Conservation (phyloP, 37 sponge, comb jelly and placozoan genomes). For the Crambe crambe region DNA sequence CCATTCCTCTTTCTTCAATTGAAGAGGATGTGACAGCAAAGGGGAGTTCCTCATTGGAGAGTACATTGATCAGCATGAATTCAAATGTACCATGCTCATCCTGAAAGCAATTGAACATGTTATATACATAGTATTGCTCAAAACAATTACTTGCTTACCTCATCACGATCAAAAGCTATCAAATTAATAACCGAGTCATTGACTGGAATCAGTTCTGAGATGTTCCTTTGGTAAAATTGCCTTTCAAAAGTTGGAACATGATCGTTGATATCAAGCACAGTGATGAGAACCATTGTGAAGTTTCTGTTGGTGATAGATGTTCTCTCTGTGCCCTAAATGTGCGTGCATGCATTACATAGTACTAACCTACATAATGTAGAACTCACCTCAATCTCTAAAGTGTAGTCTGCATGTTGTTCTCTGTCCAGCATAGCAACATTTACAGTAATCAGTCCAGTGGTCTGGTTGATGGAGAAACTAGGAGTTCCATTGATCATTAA, state of each 20-base stretch:
- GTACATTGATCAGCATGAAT: constrained; percentile 29
- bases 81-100: constrained; percentile 37
- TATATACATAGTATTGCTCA: background rate
- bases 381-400: constrained; percentile 37
- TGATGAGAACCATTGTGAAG: constrained; percentile 34
- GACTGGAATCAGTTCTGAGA: constrained; percentile 15
- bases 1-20: background rate
- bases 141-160: constrained; percentile 22
- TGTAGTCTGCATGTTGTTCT: constrained; percentile 28
- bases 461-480: constrained; percentile 35
- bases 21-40: constrained; percentile 5
- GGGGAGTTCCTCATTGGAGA: constrained; percentile 16
- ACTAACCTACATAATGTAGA: background rate
- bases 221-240: constrained; percentile 16
- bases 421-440: constrained; percentile 36
- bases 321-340: constrained; percentile 24
- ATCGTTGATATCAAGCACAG: constrained; percentile 67
- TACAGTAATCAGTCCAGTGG: constrained; percentile 50
- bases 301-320: background rate
- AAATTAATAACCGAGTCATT: constrained; percentile 16
- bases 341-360: background rate
- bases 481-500: constrained; percentile 21
- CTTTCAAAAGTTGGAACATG: constrained; percentile 45
- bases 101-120: background rate
- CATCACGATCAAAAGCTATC: constrained; percentile 37